A percentile compares a stretch with the other conserved stretches of the same genome.
These are phyloP conservation scores for Hydropsyche betteni DNA, from an alignment of 2,888 invertebrate species.

Conservation along the genomic window DNA sequence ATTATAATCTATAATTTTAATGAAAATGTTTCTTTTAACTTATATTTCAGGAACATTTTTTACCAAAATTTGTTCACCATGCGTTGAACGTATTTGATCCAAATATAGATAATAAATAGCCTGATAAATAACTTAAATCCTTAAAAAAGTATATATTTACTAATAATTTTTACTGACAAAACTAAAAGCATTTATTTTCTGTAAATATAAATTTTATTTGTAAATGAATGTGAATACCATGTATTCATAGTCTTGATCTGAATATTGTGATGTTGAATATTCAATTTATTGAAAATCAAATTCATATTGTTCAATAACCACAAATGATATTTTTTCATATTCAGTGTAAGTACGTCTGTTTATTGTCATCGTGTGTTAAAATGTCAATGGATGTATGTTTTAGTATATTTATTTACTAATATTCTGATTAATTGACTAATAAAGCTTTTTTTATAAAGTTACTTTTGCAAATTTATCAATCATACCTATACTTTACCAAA, in stretches of 20 bases:
- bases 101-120: constrained; percentile 48
- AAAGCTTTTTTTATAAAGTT: constrained; percentile 33
- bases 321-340: too few relatives aligned
- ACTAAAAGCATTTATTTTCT: constrained; percentile 43
- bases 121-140: constrained; percentile 2
- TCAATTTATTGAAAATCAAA: too few relatives aligned
- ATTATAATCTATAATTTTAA: neutral
- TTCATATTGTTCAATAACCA: too few relatives aligned
- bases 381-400: neutral
- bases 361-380: too few relatives aligned
- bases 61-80: constrained; percentile 42
- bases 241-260: constrained; percentile 10
- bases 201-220: neutral
- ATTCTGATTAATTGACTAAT: constrained; percentile 47
- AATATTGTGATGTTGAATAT: neutral
- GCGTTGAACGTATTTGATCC: constrained; percentile 47
- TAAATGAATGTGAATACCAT: constrained; percentile 24
- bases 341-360: too few relatives aligned
- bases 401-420: constrained; percentile 49
- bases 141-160: neutral
- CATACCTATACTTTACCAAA: neutral
- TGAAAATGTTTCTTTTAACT: constrained; percentile 14
- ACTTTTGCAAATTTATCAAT: neutral
- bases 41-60: constrained; percentile 9
- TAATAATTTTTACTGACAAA: constrained; percentile 47